These are phyloP conservation scores for Zaprionus obscuricornis DNA, from an alignment of 2,888 invertebrate genomes.

Conservation along the genomic window DNA sequence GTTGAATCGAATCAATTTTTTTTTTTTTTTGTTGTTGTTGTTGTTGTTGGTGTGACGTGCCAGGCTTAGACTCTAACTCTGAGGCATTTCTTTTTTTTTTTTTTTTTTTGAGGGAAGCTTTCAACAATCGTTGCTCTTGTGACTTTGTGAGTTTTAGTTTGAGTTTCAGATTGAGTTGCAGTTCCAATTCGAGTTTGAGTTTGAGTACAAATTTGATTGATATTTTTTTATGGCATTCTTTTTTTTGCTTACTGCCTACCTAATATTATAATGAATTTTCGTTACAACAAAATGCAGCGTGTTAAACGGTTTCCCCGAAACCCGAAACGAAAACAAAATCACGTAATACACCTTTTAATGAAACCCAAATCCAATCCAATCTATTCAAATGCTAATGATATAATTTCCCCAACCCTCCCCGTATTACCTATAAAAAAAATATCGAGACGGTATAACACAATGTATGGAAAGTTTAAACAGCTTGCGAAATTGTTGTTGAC, in stretches of 20 bases:
- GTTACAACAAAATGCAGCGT: slow-evolving; percentile 14
- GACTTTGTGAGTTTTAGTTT: slow-evolving; percentile 15
- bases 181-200: slow-evolving; percentile 17
- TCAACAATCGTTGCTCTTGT: slow-evolving; percentile 29
- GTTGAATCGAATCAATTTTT: slow-evolving; percentile 28
- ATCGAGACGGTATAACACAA: neutral
- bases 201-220: slow-evolving; percentile 56
- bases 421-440: too few relatives aligned
- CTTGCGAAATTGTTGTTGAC: slow-evolving; percentile 52
- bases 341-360: slow-evolving; percentile 49
- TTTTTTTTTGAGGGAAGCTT: too few relatives aligned
- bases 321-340: slow-evolving; percentile 43
- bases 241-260: slow-evolving; percentile 1
- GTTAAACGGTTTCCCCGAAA: too few relatives aligned
- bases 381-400: slow-evolving; percentile 59
- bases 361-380: slow-evolving; percentile 32
- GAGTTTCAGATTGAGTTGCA: slow-evolving; percentile 18
- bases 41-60: slow-evolving; percentile 11
- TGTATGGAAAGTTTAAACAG: slow-evolving; percentile 29
- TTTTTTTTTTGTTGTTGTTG: too few relatives aligned
- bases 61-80: slow-evolving; percentile 22
- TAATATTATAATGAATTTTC: too few relatives aligned
- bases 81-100: too few relatives aligned
- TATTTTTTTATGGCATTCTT: slow-evolving; percentile 56
- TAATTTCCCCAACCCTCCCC: slow-evolving; percentile 35